A percentile compares a stretch with the other conserved stretches of the same genome.
phyloP scores from a whole-genome alignment of 2,888 invertebrate genomes.

The Glyphotaelius pellucidus region DNA sequence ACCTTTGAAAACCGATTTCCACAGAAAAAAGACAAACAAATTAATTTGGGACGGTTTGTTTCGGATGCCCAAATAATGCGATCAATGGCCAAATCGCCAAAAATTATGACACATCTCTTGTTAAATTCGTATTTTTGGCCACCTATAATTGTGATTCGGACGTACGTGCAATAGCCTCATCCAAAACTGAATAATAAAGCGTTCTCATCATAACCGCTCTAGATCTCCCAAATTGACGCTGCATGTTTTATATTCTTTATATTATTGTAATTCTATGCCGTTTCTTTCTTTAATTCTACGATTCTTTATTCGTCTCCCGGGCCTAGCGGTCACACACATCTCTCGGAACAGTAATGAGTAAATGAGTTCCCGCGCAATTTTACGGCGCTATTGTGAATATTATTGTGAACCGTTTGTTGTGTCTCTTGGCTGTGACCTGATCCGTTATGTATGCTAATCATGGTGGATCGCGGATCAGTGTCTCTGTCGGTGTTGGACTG shows the following conservation, averaged over 20 bases:
- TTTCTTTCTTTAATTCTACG: slow-evolving; percentile 36
- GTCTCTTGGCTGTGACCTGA: slow-evolving; percentile 41
- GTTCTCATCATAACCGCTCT: slow-evolving; percentile 44
- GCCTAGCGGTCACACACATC: slow-evolving; percentile 40
- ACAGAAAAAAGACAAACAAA: too few relatives aligned
- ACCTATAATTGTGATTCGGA: neutral
- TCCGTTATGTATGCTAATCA: slow-evolving; percentile 57
- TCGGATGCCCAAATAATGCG: too few relatives aligned
- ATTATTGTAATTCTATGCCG: slow-evolving; percentile 47
- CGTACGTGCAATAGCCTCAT: slow-evolving; percentile 11
- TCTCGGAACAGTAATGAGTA: slow-evolving; percentile 31
- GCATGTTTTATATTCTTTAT: slow-evolving; percentile 45
- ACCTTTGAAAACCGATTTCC: too few relatives aligned
- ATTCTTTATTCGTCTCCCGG: slow-evolving; percentile 33
- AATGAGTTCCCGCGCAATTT: slow-evolving; percentile 51
- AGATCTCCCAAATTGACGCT: slow-evolving; percentile 47
- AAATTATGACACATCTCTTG: neutral
- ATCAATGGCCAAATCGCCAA: too few relatives aligned
- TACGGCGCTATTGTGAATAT: slow-evolving; percentile 47
- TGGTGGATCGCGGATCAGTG: slow-evolving; percentile 28
- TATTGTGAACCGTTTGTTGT: slow-evolving; percentile 52
- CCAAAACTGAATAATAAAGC: slow-evolving; percentile 34
- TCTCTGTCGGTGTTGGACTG: slow-evolving; percentile 10
- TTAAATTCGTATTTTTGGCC: neutral
- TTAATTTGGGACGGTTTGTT: too few relatives aligned